A percentile compares a stretch with the other conserved stretches of the same genome.
phyloP scores from a whole-genome alignment of 2,113 vertebrate species.

The Aplodontia rufa region DNA sequence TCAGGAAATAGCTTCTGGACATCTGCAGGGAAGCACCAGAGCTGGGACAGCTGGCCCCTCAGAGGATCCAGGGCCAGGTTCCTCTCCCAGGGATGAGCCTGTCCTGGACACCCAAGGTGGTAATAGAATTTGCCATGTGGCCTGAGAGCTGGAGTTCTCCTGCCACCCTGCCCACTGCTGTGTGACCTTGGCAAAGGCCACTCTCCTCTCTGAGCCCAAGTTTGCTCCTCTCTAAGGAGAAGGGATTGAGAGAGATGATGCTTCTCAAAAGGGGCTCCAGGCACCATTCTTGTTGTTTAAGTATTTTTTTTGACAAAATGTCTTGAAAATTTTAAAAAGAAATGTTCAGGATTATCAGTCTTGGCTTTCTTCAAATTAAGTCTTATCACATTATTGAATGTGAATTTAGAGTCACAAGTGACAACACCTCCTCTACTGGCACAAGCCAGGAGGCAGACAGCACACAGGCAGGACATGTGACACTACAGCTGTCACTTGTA shows the following conservation, averaged over 20 bases:
- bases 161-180: not conserved
- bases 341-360: not conserved
- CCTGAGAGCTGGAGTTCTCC: not conserved
- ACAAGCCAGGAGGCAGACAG: not conserved
- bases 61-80: not conserved
- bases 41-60: not conserved
- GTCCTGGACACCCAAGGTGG: not conserved
- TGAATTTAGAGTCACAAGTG: not conserved
- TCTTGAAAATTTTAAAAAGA: no score
- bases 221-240: no score
- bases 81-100: not conserved
- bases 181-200: not conserved
- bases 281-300: not conserved
- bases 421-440: not conserved
- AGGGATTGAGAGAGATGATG: not conserved
- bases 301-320: not conserved
- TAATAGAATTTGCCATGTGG: not conserved
- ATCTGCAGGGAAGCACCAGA: not conserved
- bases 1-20: not conserved
- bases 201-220: not conserved
- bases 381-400: no score
- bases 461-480: not conserved
- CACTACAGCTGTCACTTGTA: not conserved
- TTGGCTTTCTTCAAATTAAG: not conserved
- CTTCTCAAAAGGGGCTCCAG: not conserved